Conservation (phyloP, 1,140 invertebrate species). For the Zeugodacus cucurbitae region DNA sequence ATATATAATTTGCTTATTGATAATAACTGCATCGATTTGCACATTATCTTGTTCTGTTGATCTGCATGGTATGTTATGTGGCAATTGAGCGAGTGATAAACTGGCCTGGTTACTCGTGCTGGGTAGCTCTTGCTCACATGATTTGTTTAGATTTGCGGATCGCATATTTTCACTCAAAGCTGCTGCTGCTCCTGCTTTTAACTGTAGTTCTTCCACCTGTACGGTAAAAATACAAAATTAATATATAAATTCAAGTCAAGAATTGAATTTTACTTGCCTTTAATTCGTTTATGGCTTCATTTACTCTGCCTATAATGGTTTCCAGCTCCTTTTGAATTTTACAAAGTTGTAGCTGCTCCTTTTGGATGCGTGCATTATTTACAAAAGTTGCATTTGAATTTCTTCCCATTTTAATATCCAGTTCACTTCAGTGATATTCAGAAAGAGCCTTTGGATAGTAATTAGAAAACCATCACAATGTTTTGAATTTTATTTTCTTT, state of each 20-base stretch:
- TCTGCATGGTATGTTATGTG: neutral
- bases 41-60: neutral
- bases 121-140: neutral
- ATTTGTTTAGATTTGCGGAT: neutral
- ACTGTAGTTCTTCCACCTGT: neutral
- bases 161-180: neutral
- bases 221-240: neutral
- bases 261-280: neutral
- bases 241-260: neutral
- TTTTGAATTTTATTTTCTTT: neutral
- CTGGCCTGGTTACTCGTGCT: neutral
- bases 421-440: too few species aligned
- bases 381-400: neutral
- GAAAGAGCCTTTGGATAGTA: too few species aligned
- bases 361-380: neutral
- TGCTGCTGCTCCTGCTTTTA: neutral
- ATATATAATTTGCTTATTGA: slow-evolving; percentile 10
- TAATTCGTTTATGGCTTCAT: slow-evolving; percentile 15
- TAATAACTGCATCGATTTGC: neutral
- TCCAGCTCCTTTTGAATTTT: neutral
- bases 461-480: neutral
- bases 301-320: neutral
- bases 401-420: neutral
- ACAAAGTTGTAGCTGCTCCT: neutral
- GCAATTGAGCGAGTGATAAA: neutral